Evolutionary conservation across 2,797 vertebrate genomes (phyloP), one percentile per base, ranked within the genome.

Genomic region (Acridotheres tristis): DNA sequence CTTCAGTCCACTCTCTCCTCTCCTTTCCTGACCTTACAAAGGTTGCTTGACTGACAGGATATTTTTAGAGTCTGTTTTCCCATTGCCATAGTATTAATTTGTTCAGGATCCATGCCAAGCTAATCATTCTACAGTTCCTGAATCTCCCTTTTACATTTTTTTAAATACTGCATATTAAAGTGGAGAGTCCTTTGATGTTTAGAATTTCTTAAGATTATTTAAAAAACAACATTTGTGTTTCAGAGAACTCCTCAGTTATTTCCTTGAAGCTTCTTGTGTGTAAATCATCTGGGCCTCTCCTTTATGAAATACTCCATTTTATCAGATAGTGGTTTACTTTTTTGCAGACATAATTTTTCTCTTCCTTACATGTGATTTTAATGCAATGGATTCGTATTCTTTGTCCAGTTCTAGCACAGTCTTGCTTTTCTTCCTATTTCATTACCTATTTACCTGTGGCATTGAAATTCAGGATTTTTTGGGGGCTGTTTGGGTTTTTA

Each of bases 231-330:
- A 95, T 94, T 96, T 93, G 92, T 95, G 67, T 95, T 95, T 96
- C 93, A 94, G 88, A 95, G 71, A 79, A 67, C 55, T 72, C 58
- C n/a, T 93, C 12, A 43, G 55, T 93, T 93, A 82, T 86, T 96
- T 96, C 95, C 95, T 94, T 95, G 71, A 95, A 93, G 83, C 85
- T 86, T 90, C 86, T 93, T 66, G 55, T 95, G 63, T 96, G 86
- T 78, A 95, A 96, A 96, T 95, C 73, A 73, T 62, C 51, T 82
- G 40, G 16, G 74, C 59, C 76, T 94, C 43, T 96, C 66, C 83
- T 96, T 89, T 91, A 61, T 89, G 66, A 92, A 92, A 45, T 40
- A 36, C 50, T 77, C 11, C 15, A 5, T 88, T 94, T 90, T 95
- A 93, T 94, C 89, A 91, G 91, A 85, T 91, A 45, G 61, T 68